Conservation (phyloP, 1,140 invertebrate species). For the Cherax quadricarinatus region DNA sequence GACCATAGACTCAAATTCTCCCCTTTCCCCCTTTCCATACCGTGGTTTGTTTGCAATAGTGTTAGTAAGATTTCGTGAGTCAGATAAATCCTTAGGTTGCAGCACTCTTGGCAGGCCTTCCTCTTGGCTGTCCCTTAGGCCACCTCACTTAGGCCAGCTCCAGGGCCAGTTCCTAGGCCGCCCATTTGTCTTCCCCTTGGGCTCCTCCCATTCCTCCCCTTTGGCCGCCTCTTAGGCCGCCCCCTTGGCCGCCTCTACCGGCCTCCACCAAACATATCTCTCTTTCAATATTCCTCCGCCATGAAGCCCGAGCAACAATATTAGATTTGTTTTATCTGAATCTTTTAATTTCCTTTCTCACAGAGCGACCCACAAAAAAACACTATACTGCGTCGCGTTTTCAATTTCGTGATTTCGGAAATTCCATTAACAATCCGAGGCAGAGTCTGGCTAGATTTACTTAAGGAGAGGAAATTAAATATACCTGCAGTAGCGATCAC, state of each 20-base stretch:
- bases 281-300: conserved; percentile 37
- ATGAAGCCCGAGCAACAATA: conserved; percentile 36
- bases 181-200: background rate
- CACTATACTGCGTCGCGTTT: conserved; percentile 51
- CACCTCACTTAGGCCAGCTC: too few relatives aligned
- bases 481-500: conserved; percentile 65
- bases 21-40: too few relatives aligned
- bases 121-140: too few relatives aligned
- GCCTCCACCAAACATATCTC: background rate
- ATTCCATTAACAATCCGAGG: conserved; percentile 69
- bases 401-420: conserved; percentile 69
- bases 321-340: conserved; percentile 56
- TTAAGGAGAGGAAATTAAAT: conserved; percentile 71
- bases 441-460: conserved; percentile 67
- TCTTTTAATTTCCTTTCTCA: conserved; percentile 64
- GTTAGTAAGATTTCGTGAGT: too few relatives aligned
- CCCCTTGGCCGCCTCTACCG: background rate
- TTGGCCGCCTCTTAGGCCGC: background rate
- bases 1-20: too few relatives aligned
- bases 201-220: background rate
- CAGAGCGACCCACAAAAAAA: conserved; percentile 49
- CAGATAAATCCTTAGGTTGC: too few relatives aligned
- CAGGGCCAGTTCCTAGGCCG: too few relatives aligned
- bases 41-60: too few relatives aligned
- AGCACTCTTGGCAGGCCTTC: too few relatives aligned